Evolutionary conservation across 2,888 invertebrate species (phyloP), one percentile per base, ranked within the genome.

Genomic region (Endotricha flammealis): DNA sequence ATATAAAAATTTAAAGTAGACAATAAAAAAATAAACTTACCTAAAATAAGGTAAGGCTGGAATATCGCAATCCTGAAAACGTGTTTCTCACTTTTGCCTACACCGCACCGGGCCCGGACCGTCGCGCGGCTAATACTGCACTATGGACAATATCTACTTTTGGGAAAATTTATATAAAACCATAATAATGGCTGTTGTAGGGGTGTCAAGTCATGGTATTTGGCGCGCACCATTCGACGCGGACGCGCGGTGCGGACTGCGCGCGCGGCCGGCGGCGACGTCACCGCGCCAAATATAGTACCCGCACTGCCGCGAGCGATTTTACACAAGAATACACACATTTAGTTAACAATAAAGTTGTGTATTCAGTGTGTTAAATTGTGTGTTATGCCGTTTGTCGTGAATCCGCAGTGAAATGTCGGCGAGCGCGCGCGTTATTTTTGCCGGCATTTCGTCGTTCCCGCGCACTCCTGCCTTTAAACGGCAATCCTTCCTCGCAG

Each of bases 251-350:
- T 57, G 50, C 68, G 66, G 71, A 85, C 85, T 85, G 82, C 80
- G 78, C 71, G 64, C 54, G 66, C 62, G 54, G 50, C 58, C 52
- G 47, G 29, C 35, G 42, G 40, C 66, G 74, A 82, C 83, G 83
- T 85, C 80, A 80, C 51, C 55, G 44, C 46, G 57, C 73, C 81
- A 64, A 76, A 83, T 83, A 82, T 83, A 85, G 83, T 48, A 52
- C 47, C 47, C 44, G 39, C 36, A 44, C 41, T 36, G 27, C 32
- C 47, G 30, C 58, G 63, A 44, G 37, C 55, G 48, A 70, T 48
- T 68, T 56, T 61, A 47, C 55, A 44, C 48, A 38, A 29, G 38
- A 35, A 23, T 29, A 8, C 33, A 37, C 12, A 17, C 12, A 36
- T 36, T 39, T 16, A 5, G 22, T 7, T 8, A 25, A 11, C 1